Percentiles rank a stretch among this genome's conserved stretches.
Conservation (phyloP, 2,113 vertebrate species). For the Micronisus gabar region DNA sequence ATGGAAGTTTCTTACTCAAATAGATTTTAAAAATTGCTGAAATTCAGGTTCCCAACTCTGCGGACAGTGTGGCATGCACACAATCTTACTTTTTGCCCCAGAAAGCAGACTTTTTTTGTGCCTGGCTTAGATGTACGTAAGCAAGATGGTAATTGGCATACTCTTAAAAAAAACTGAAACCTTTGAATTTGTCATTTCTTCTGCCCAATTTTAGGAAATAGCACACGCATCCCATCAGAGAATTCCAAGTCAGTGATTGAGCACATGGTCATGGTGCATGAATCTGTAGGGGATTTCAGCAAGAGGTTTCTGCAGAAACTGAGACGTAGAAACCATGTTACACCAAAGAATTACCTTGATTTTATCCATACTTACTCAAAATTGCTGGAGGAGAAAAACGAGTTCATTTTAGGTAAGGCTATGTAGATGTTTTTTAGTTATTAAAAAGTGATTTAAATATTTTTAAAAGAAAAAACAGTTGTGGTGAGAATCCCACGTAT, state of each 20-base stretch:
- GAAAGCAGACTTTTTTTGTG: not conserved
- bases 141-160: not conserved
- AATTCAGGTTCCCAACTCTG: not conserved
- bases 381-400: constrained; percentile 87
- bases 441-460: not conserved
- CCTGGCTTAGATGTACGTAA: not conserved
- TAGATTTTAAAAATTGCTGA: not conserved
- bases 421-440: not conserved
- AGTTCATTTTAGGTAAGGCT: constrained; percentile 84
- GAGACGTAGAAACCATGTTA: constrained; percentile 89
- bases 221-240: constrained; percentile 75
- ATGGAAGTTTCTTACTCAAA: not conserved
- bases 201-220: constrained; percentile 72
- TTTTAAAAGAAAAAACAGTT: not conserved
- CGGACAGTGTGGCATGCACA: not conserved
- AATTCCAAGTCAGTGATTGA: constrained; percentile 71
- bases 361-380: constrained; percentile 87
- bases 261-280: constrained; percentile 88
- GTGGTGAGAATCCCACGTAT: not conserved
- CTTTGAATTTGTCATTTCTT: not conserved
- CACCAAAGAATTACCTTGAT: constrained; percentile 95
- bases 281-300: constrained; percentile 85
- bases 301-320: constrained; percentile 86
- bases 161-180: not conserved
- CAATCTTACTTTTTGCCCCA: not conserved